Base-by-base conservation (phyloP, 2,113 vertebrate species). In the Lathamus discolor region DNA sequence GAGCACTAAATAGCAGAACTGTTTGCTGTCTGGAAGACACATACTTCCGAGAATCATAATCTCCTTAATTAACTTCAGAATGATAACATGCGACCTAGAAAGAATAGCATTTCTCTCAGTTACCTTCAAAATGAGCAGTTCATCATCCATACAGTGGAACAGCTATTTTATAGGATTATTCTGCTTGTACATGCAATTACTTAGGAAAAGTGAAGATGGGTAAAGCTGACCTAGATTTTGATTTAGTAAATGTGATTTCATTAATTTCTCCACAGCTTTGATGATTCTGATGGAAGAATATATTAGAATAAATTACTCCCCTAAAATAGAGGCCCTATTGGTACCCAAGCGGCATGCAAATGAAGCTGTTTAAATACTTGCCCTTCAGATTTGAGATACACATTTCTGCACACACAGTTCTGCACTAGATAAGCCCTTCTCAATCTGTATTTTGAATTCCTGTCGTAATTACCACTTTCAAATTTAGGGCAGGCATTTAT, bases 151-250 rank as follows among this genome's bases (percentile, higher is more conserved):
- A 51, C 59, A 69, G 49, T 3, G 41, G 76, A 91, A 94, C 87
- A 90, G 31, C 76, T 52, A 4, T 72, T 88, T 86, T 92, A 96
- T 33, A 75, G 93, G 96, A 96, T 97, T 96, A 84, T 95, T 95
- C 91, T 96, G 92, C 93, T 77, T 94, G 91, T 84, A 93, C 39
- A 92, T 85, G 83, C 93, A 95, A 95, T 93, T 95, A 92, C 64
- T 73, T 88, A 90, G 55, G 70, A 91, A 86, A 89, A 97, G 82
- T 80, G 72, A 85, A 95, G 93, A 92, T 0, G 7, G 57, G 61
- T 85, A 66, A 69, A 88, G 83, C 79, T 97, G 96, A 97, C 95
- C 96, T 96, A 96, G 85, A 96, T 97, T 96, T 91, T 92, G 93
- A 93, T 86, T 96, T 94, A 73, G 85, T 57, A 83, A 86, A 95